These are phyloP conservation scores for Drosophila insularis DNA, from an alignment of 1,140 invertebrate species.

Conservation along the genomic window DNA sequence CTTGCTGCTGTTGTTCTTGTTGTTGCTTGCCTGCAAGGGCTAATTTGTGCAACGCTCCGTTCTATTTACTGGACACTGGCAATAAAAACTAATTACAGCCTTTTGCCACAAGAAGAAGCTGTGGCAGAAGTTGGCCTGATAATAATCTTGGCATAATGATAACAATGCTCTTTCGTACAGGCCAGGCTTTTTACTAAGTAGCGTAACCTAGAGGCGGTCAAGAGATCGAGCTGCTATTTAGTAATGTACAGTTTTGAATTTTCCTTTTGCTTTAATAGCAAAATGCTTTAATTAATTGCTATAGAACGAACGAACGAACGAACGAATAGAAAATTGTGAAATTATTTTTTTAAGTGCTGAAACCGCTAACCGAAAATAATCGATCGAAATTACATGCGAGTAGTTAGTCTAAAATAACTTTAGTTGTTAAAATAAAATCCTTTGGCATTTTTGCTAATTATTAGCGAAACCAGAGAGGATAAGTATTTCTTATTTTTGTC, in stretches of 20 bases:
- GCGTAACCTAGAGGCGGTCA: not conserved
- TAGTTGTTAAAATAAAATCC: no score
- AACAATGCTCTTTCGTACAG: conserved; percentile 39
- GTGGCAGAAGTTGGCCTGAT: conserved; percentile 38
- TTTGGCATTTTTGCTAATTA: no score
- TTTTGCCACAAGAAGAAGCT: conserved; percentile 11
- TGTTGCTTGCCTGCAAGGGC: conserved; percentile 66
- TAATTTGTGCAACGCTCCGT: conserved; percentile 67
- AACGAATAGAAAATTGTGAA: not conserved
- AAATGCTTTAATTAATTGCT: conserved; percentile 7
- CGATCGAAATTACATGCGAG: conserved; percentile 5
- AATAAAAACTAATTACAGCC: conserved; percentile 75
- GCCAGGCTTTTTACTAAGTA: conserved; percentile 15
- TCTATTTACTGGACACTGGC: conserved; percentile 61
- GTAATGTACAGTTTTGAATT: not conserved
- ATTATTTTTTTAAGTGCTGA: conserved; percentile 7
- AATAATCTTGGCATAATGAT: conserved; percentile 73
- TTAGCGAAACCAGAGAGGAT: no score
- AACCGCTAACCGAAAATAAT: conserved; percentile 7
- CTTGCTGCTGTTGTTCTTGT: conserved; percentile 12
- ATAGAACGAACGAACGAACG: not conserved
- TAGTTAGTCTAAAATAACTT: no score
- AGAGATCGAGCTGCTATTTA: conserved; percentile 4
- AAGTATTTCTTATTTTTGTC: no score
- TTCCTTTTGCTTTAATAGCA: not conserved